These are phyloP conservation scores for Schrankia costaestrigalis DNA, from an alignment of 2,888 invertebrate genomes.

Conservation along the genomic window DNA sequence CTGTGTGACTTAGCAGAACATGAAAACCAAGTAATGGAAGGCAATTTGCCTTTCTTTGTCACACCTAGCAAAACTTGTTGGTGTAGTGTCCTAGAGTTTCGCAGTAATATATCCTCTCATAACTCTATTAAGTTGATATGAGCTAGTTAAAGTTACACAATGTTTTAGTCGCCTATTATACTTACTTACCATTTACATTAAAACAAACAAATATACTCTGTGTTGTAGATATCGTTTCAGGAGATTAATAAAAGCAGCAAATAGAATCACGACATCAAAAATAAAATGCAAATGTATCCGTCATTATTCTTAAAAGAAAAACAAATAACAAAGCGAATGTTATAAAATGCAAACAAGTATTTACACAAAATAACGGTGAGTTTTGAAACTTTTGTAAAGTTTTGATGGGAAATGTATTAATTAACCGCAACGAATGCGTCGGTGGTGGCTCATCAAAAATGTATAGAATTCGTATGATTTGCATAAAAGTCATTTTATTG, in stretches of 20 bases:
- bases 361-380: slow-evolving; percentile 43
- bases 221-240: neutral
- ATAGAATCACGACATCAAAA: too few relatives aligned
- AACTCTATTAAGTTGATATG: too few relatives aligned
- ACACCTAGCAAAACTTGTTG: too few relatives aligned
- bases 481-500: slow-evolving; percentile 81
- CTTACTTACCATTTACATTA: too few relatives aligned
- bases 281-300: slow-evolving; percentile 6
- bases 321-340: slow-evolving; percentile 9
- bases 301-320: slow-evolving; percentile 4
- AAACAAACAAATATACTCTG: too few relatives aligned
- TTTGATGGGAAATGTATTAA: slow-evolving; percentile 76
- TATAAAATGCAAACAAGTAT: slow-evolving; percentile 27
- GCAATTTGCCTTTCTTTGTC: too few relatives aligned
- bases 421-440: slow-evolving; percentile 70
- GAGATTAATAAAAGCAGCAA: neutral
- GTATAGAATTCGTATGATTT: slow-evolving; percentile 81
- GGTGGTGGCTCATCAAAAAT: slow-evolving; percentile 75
- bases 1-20: too few relatives aligned
- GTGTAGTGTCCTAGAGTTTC: too few relatives aligned
- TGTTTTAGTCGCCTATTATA: too few relatives aligned
- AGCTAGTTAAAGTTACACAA: too few relatives aligned
- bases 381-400: slow-evolving; percentile 56
- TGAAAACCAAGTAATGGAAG: too few relatives aligned
- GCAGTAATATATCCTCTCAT: too few relatives aligned